Conservation (phyloP, 2,113 vertebrate species). For the Amblyornis subalaris region DNA sequence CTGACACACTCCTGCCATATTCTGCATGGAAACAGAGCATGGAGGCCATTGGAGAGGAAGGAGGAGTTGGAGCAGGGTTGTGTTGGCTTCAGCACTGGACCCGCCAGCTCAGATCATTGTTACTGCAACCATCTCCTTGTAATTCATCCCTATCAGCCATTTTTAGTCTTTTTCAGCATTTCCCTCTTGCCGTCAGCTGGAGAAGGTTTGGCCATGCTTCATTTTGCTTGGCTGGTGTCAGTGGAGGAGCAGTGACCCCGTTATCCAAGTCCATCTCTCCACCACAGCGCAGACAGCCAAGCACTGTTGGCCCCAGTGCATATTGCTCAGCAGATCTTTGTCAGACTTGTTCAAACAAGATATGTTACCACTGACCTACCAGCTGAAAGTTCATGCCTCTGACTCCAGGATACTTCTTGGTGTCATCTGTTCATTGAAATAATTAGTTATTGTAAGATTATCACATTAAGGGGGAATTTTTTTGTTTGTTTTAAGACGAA, state of each 20-base stretch:
- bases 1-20: not conserved
- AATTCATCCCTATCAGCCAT: not conserved
- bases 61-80: not conserved
- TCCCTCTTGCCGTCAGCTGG: not conserved
- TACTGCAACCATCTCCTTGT: not conserved
- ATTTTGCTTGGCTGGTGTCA: constrained; percentile 41
- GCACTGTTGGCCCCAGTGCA: constrained; percentile 13
- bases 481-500: not conserved
- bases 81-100: not conserved
- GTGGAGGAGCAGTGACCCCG: not conserved
- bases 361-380: constrained; percentile 40
- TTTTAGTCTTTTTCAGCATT: constrained; percentile 10
- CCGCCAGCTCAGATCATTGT: not conserved
- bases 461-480: not conserved
- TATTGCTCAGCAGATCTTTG: constrained; percentile 67
- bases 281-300: constrained; percentile 26
- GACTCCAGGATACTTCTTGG: not conserved
- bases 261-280: constrained; percentile 31
- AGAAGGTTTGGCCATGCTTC: constrained; percentile 38
- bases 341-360: constrained; percentile 61
- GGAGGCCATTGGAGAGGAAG: not conserved
- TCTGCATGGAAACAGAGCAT: not conserved
- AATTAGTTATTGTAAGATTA: constrained; percentile 37
- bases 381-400: constrained; percentile 25
- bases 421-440: not conserved